Percentiles rank a stretch among this genome's conserved stretches.
These are phyloP conservation scores for Manacus vitellinus DNA, from an alignment of 2,113 vertebrate genomes.

Conservation along the genomic window DNA sequence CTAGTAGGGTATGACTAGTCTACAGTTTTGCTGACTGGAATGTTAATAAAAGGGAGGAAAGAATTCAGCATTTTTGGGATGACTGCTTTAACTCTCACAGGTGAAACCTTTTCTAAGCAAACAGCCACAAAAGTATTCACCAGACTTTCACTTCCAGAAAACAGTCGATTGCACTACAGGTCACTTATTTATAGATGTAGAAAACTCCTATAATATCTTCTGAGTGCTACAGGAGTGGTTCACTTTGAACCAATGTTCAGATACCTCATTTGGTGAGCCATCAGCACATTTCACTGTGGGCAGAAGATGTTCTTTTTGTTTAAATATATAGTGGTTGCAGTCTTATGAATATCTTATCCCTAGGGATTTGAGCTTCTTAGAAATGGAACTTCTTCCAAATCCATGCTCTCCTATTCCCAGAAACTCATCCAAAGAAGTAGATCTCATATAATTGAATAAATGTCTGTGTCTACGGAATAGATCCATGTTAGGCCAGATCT, in stretches of 20 bases:
- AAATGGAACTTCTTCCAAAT: slow-evolving; percentile 35
- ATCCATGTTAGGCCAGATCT: slow-evolving; percentile 7
- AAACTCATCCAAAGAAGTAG: slow-evolving; percentile 38
- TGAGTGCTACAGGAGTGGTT: neutral
- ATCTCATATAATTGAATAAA: slow-evolving; percentile 32
- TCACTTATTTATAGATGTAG: neutral
- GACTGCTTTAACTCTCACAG: neutral
- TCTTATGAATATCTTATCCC: slow-evolving; percentile 22
- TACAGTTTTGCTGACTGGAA: slow-evolving; percentile 47
- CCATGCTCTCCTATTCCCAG: slow-evolving; percentile 15
- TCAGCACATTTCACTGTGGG: neutral
- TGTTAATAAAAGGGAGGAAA: slow-evolving; percentile 41
- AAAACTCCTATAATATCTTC: neutral
- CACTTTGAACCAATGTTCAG: neutral
- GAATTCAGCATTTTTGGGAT: neutral
- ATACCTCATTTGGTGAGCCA: neutral
- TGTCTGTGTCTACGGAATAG: neutral
- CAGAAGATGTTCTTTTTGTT: slow-evolving; percentile 10
- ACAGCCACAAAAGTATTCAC: neutral
- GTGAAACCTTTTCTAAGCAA: neutral
- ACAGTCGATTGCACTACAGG: neutral
- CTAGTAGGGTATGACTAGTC: slow-evolving; percentile 11
- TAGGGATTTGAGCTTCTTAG: slow-evolving; percentile 33
- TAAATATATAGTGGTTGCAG: neutral
- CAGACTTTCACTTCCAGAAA: slow-evolving; percentile 24